These are phyloP conservation scores for Drosophila equinoxialis DNA, from an alignment of 1,140 invertebrate genomes.

Conservation along the genomic window DNA sequence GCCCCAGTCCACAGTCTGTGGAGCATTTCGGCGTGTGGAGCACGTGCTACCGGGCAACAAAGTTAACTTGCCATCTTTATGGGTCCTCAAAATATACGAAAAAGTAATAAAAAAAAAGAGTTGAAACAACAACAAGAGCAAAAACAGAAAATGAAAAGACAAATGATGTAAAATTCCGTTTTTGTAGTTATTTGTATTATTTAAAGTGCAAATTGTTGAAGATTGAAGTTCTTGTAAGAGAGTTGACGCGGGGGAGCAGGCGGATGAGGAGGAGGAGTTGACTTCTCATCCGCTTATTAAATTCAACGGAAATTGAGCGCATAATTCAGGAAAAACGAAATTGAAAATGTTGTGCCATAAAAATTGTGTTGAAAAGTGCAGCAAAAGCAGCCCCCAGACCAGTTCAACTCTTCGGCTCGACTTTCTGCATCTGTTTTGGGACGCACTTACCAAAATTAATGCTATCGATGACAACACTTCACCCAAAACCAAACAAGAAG, in stretches of 20 bases:
- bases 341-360: conserved; percentile 73
- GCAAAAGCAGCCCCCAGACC: conserved; percentile 23
- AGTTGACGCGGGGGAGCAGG: no score
- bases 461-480: conserved; percentile 73
- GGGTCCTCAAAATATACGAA: conserved; percentile 65
- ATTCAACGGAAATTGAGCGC: conserved; percentile 81
- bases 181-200: conserved; percentile 2
- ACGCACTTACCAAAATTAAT: conserved; percentile 80
- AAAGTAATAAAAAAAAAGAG: conserved; percentile 32
- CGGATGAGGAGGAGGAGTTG: conserved; percentile 20
- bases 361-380: conserved; percentile 70
- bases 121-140: background rate
- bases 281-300: conserved; percentile 9
- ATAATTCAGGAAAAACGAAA: conserved; percentile 70
- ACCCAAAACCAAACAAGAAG: conserved; percentile 28
- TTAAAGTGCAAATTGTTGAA: conserved; percentile 2
- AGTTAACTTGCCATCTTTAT: conserved; percentile 59
- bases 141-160: background rate
- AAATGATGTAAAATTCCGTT: background rate
- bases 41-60: conserved; percentile 65
- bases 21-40: conserved; percentile 18
- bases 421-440: conserved; percentile 26
- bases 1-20: background rate
- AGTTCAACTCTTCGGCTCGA: conserved; percentile 15
- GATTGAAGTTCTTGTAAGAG: conserved; percentile 3